Conservation (phyloP, 2,888 invertebrate species). For the Cephus runcator region DNA sequence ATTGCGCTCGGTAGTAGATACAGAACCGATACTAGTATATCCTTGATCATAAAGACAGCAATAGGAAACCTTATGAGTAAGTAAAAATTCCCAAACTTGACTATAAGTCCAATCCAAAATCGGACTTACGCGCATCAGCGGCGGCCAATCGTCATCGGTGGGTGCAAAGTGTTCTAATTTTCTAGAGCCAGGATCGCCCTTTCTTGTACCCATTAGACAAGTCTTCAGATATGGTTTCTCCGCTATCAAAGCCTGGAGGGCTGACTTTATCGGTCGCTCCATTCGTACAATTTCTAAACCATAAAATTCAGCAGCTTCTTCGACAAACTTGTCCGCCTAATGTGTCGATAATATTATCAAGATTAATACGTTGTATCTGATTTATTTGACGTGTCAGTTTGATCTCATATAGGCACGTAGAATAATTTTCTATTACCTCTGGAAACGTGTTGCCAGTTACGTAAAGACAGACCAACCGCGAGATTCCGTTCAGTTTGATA, state of each 20-base stretch:
- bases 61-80: conserved; percentile 84
- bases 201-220: conserved; percentile 91
- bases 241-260: conserved; percentile 73
- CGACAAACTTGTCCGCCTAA: conserved; percentile 82
- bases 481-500: conserved; percentile 59
- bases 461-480: conserved; percentile 78
- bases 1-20: conserved; percentile 51
- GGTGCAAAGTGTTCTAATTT: conserved; percentile 77
- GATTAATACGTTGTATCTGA: not conserved
- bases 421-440: conserved; percentile 67
- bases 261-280: conserved; percentile 77
- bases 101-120: conserved; percentile 92
- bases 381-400: not conserved
- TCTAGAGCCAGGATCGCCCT: conserved; percentile 85
- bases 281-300: conserved; percentile 77
- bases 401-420: not conserved
- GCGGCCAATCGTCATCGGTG: conserved; percentile 93
- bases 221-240: conserved; percentile 76
- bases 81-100: conserved; percentile 91
- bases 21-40: conserved; percentile 66
- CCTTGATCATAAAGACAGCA: conserved; percentile 92
- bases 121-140: conserved; percentile 88
- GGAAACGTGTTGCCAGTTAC: conserved; percentile 85
- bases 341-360: not conserved
- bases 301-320: conserved; percentile 76